Conservation (phyloP, 2,888 invertebrate genomes). For the Phalera bucephala region DNA sequence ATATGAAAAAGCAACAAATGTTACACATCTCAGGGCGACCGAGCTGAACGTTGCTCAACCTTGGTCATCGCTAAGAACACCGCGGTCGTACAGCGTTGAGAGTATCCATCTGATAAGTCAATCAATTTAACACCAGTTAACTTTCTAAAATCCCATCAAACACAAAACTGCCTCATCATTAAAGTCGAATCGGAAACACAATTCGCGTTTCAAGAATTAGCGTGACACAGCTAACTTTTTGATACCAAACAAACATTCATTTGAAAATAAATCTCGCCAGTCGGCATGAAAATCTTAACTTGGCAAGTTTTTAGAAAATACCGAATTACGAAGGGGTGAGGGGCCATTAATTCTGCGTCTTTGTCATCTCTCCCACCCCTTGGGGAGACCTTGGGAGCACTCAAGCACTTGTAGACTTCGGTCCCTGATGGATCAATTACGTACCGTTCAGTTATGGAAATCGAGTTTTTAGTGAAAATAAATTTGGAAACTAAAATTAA, state of each 20-base stretch:
- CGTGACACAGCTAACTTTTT: not conserved
- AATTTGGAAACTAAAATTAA: too few species aligned
- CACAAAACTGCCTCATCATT: too few species aligned
- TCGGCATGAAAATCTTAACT: slow-evolving; percentile 13
- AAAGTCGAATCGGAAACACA: not conserved
- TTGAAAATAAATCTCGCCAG: slow-evolving; percentile 6
- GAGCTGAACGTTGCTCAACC: too few species aligned
- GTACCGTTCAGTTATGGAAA: too few species aligned
- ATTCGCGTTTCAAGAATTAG: not conserved
- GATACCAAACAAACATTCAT: not conserved
- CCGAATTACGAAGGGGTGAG: slow-evolving; percentile 40
- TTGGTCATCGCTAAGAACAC: too few species aligned
- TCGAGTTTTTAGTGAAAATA: too few species aligned
- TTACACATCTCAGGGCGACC: too few species aligned
- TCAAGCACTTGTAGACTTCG: slow-evolving; percentile 24
- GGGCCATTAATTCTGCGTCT: slow-evolving; percentile 47
- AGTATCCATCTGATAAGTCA: too few species aligned
- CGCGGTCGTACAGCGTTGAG: too few species aligned
- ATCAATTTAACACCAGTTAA: too few species aligned
- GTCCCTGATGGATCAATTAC: slow-evolving; percentile 42
- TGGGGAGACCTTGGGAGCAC: slow-evolving; percentile 14
- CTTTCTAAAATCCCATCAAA: too few species aligned
- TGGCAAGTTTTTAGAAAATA: slow-evolving; percentile 31
- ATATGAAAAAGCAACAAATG: too few species aligned
- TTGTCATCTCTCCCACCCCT: slow-evolving; percentile 26